Evolutionary conservation across 1,140 invertebrate species (phyloP), one percentile per base, ranked within the genome.

Genomic region (Cecropterus lyciades): DNA sequence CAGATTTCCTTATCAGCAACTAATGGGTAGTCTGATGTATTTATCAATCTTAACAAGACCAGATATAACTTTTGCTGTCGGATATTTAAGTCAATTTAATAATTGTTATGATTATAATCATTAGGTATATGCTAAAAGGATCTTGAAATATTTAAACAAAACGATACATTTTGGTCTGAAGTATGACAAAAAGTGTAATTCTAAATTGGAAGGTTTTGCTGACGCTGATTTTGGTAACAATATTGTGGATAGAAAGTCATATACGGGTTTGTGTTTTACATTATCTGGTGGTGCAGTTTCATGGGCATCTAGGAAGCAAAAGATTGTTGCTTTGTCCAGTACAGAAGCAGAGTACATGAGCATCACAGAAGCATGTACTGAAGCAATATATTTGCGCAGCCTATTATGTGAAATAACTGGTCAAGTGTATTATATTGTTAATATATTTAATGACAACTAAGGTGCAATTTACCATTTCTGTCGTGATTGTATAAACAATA

Each of bases 51-150:
- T 70, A 5, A 92, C 89, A 9, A 56, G 92, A 43, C 93, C 92
- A 15, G 93, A 93, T 72, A 91, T 93, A 14, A 57, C 84, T 3
- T 91, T 71, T 74, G 72, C 89, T 15, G 88, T 93, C 0, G 82
- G 73, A 48, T 74, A 77, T 17, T 63, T 92, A 27, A 84, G 83
- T 60, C 85, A 89, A 73, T 93, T 89, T 65, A 72, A 85, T 46
- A 77, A 75, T 17, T 74, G 62, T 53, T 83, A 75, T 56, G 63
- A 45, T 45, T 17, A 55, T 46, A 33, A 67, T 27, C 89, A 93
- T 71, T 92, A 85, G 7, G 0, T 15, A 10, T 42, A 57, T 66
- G 40, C 17, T 15, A 59, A 59, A 11, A 24, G 56, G 8, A n/a
- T 59, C 10, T 42, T 53, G 20, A 48, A 15, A 64, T 64, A 64